Percentiles rank a stretch among this genome's conserved stretches.
Conservation (phyloP, 2,888 invertebrate species). For the Clusia tigrina region DNA sequence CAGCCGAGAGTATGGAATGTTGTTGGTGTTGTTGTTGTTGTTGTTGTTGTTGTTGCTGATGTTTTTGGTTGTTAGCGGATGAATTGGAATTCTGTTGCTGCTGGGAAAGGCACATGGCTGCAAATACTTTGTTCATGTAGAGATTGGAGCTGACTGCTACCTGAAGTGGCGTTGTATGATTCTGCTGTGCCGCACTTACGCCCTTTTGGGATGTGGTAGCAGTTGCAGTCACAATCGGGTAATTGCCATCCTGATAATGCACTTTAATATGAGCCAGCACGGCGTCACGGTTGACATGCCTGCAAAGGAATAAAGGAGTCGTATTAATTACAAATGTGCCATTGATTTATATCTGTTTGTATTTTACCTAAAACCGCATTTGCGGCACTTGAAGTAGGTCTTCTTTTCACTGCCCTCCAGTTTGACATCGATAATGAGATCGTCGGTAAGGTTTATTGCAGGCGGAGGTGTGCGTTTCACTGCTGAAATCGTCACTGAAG, state of each 20-base stretch:
- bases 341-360: conserved; percentile 33
- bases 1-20: conserved; percentile 56
- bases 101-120: conserved; percentile 62
- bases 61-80: conserved; percentile 30
- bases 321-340: not conserved
- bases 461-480: conserved; percentile 65
- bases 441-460: conserved; percentile 71
- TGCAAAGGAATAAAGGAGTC: conserved; percentile 50
- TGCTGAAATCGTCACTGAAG: conserved; percentile 59
- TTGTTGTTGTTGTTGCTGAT: conserved; percentile 32
- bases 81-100: conserved; percentile 35
- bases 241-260: conserved; percentile 67
- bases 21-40: conserved; percentile 37
- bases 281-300: conserved; percentile 72
- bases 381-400: conserved; percentile 88
- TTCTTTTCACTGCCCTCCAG: conserved; percentile 70
- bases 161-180: conserved; percentile 50
- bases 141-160: conserved; percentile 54
- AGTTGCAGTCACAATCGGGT: conserved; percentile 40
- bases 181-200: conserved; percentile 26
- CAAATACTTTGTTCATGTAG: conserved; percentile 62
- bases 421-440: conserved; percentile 64
- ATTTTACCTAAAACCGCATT: conserved; percentile 81
- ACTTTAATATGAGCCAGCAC: conserved; percentile 74
- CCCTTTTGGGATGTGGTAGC: conserved; percentile 33